Base-by-base conservation (phyloP, 1,140 invertebrate genomes). In the Brachionus plicatilis region DNA sequence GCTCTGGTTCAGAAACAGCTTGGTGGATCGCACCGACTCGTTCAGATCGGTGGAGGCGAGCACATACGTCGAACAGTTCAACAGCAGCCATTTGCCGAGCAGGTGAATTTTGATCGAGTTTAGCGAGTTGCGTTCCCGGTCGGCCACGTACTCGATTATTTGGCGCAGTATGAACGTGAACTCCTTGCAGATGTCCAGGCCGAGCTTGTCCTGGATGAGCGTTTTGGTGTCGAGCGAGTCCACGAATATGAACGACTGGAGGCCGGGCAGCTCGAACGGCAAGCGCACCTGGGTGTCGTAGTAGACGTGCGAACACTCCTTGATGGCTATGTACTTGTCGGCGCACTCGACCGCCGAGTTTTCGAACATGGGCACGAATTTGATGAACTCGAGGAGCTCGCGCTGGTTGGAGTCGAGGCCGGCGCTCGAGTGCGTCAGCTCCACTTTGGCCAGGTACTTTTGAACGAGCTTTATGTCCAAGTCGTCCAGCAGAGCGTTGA, bases 341-440 rank as follows among this genome's bases (percentile, higher is more conserved):
- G n/a, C 14, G 37, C 37, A 82, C 17, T 82, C 79, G 27, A 82
- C 6, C 20, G 45, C 24, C 12, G 68, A 24, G 27, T 84, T 84
- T 29, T 84, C 83, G 75, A 75, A 84, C 20, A 84, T 75, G 5
- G 83, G 83, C 65, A 84, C 56, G 37, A 70, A 20, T 76, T 84
- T 84, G 12, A 84, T 8, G 45, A 53, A 76, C 43, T 84, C 50
- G 24, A 84, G 20, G 9, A 70, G 14, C 56, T 53, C 66, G 17
- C 41, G 24, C 12, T 75, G 17, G 37, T 20, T 47, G 12, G 72
- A 17, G 14, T 72, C 45, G 3, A 17, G 9, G 17, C 29, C 60
- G 11, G 45, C 8, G 3, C 33, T 56, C 0, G 53, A 60, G 20
- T 60, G 20, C 20, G 5, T 9, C 12, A 82, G 17, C 12, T 82